A percentile compares a stretch with the other conserved stretches of the same genome.
Evolutionary conservation across 2,888 invertebrate species (phyloP).

Genomic region (Helleia helle): DNA sequence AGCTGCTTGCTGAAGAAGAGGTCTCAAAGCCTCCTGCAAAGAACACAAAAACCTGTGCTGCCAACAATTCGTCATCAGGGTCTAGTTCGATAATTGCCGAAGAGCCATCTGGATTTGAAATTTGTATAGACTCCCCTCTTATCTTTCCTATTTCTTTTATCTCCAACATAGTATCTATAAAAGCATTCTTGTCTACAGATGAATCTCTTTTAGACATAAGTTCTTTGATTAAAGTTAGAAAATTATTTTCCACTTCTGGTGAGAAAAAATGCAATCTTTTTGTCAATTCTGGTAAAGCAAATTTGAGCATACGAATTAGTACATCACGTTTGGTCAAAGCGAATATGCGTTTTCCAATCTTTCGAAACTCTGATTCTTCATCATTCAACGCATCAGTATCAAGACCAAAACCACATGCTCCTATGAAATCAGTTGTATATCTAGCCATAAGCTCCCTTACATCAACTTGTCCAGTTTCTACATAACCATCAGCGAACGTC

Average conservation of each 20-base stretch:
- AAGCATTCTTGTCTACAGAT: slow-evolving; percentile 45
- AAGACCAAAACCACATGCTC: slow-evolving; percentile 45
- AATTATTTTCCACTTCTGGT: not conserved
- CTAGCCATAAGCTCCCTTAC: slow-evolving; percentile 41
- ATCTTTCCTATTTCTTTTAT: slow-evolving; percentile 43
- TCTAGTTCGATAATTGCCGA: slow-evolving; percentile 37
- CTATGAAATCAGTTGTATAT: slow-evolving; percentile 45
- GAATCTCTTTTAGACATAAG: slow-evolving; percentile 28
- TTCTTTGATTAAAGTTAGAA: not conserved
- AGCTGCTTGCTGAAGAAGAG: slow-evolving; percentile 60
- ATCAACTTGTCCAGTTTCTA: slow-evolving; percentile 22
- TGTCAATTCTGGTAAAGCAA: not conserved
- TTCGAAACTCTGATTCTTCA: slow-evolving; percentile 36
- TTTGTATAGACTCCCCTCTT: slow-evolving; percentile 43
- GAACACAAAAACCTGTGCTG: slow-evolving; percentile 50
- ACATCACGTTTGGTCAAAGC: not conserved
- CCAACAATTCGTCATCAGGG: slow-evolving; percentile 40
- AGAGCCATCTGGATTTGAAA: slow-evolving; percentile 37
- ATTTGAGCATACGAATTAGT: not conserved
- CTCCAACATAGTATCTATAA: slow-evolving; percentile 49
- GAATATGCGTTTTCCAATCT: slow-evolving; percentile 19
- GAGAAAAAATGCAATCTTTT: not conserved
- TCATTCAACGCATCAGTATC: slow-evolving; percentile 37
- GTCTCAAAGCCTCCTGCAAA: slow-evolving; percentile 38
- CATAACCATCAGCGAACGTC: slow-evolving; percentile 5